phyloP scores from a whole-genome alignment of 2,797 vertebrate species.

The Monodelphis domestica region DNA sequence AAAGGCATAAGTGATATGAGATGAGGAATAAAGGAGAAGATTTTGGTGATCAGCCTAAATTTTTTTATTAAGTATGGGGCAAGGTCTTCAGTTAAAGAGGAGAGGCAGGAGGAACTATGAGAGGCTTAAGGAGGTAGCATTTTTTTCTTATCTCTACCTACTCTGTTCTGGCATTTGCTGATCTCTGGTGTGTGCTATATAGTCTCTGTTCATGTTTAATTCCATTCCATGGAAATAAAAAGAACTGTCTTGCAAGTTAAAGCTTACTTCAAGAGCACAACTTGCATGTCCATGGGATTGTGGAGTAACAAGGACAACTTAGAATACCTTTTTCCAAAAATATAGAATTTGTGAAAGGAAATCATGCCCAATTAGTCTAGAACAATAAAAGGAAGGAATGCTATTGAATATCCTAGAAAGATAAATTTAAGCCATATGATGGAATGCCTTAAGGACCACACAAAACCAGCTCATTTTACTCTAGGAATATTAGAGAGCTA shows the following conservation, averaged over 20 bases:
- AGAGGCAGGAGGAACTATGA: too few relatives aligned
- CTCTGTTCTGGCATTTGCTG: too few relatives aligned
- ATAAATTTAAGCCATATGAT: neutral
- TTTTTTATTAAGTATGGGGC: neutral
- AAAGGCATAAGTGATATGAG: neutral
- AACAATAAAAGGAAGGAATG: neutral
- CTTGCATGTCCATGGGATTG: neutral
- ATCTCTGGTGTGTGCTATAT: too few relatives aligned
- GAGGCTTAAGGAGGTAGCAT: too few relatives aligned
- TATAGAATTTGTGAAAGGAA: neutral
- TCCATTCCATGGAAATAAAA: too few relatives aligned
- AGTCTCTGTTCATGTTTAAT: too few relatives aligned
- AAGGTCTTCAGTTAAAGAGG: neutral
- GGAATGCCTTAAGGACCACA: neutral
- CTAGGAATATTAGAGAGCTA: neutral
- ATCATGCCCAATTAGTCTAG: neutral
- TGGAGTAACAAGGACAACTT: neutral
- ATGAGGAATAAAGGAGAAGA: neutral
- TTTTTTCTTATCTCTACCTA: too few relatives aligned
- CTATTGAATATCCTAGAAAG: neutral
- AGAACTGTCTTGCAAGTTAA: too few relatives aligned
- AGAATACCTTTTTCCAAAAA: neutral
- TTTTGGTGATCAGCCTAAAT: neutral
- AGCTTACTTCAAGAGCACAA: too few relatives aligned
- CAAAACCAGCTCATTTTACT: neutral